phyloP scores from a whole-genome alignment of 2,113 vertebrate genomes.

The Diadophis punctatus region DNA sequence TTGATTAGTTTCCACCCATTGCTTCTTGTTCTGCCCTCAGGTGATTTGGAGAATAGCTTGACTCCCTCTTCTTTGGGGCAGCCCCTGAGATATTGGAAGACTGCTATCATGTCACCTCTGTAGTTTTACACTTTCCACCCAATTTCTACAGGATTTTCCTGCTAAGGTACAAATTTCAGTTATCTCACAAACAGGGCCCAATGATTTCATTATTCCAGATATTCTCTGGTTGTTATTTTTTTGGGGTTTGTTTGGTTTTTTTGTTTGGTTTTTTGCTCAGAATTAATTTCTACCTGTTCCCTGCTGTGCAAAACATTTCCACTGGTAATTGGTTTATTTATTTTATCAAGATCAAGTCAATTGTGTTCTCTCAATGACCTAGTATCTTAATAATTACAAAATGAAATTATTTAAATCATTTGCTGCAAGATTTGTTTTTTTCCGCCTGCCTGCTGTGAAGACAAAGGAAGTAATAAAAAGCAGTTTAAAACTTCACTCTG shows the following conservation, averaged over 20 bases:
- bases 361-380: neutral
- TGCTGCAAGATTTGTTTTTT: neutral
- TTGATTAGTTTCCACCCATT: too few relatives aligned
- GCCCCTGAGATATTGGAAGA: too few relatives aligned
- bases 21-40: too few relatives aligned
- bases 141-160: neutral
- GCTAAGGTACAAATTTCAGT: neutral
- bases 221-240: neutral
- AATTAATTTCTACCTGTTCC: constrained; percentile 1
- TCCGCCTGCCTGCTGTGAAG: neutral
- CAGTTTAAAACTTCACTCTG: neutral
- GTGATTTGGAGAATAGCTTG: too few relatives aligned
- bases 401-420: neutral
- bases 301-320: neutral
- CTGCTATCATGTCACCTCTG: too few relatives aligned
- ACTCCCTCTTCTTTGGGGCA: too few relatives aligned
- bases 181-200: neutral
- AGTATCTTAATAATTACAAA: constrained; percentile 9
- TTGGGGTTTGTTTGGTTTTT: neutral
- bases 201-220: neutral
- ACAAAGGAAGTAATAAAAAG: constrained; percentile 2
- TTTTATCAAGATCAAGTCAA: neutral
- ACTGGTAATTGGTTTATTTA: constrained; percentile 5
- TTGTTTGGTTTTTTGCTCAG: neutral
- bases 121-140: neutral